Conservation (phyloP, 2,888 invertebrate genomes). For the Polydrusus pterygomalis region DNA sequence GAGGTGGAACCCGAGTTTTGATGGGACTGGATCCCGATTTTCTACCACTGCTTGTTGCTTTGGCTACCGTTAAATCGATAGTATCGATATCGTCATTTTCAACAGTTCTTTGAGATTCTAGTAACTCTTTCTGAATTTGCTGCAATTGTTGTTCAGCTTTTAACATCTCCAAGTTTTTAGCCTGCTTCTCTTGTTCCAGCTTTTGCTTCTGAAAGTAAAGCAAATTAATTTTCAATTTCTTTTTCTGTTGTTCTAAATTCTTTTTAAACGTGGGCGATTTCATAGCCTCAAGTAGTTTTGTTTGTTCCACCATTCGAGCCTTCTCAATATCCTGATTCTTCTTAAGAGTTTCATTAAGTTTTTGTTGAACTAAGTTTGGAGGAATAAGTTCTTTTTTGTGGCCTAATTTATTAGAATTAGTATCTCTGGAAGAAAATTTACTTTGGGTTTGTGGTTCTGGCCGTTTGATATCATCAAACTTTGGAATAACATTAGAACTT, state of each 20-base stretch:
- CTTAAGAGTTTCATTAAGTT: slow-evolving; percentile 18
- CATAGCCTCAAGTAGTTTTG: slow-evolving; percentile 13
- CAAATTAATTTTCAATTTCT: slow-evolving; percentile 41
- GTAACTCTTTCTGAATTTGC: slow-evolving; percentile 8
- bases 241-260: slow-evolving; percentile 40
- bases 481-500: neutral
- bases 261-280: slow-evolving; percentile 25
- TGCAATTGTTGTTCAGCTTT: neutral
- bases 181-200: slow-evolving; percentile 22
- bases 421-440: neutral
- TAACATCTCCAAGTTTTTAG: slow-evolving; percentile 18
- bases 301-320: slow-evolving; percentile 16
- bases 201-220: slow-evolving; percentile 36
- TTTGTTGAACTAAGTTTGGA: neutral
- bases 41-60: neutral
- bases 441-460: neutral
- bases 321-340: slow-evolving; percentile 1
- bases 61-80: slow-evolving; percentile 2
- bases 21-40: neutral
- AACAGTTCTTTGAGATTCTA: slow-evolving; percentile 6
- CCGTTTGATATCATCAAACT: neutral
- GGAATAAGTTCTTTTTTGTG: neutral
- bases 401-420: neutral
- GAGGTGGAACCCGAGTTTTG: neutral
- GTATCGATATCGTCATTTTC: neutral